Conservation (phyloP, 2,797 vertebrate genomes). For the Lacerta agilis region DNA sequence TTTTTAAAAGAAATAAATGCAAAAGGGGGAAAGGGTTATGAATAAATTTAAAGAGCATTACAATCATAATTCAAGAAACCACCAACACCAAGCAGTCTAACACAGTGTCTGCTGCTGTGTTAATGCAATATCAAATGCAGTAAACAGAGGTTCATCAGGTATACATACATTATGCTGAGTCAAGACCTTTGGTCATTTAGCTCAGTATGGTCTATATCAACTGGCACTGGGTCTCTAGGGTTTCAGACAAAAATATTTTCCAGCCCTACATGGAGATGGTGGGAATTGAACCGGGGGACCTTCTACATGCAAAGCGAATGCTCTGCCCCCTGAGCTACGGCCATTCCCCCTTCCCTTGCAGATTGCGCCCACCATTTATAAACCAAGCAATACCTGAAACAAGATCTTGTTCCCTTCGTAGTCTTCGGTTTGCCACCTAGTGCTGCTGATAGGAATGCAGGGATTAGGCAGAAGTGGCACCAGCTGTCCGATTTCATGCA, state of each 20-base stretch:
- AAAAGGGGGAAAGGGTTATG: background rate
- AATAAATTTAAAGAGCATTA: background rate
- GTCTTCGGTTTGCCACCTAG: constrained; percentile 95
- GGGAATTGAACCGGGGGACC: too few relatives aligned
- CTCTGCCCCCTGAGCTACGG: background rate
- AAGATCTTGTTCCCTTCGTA: constrained; percentile 93
- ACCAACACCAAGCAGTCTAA: background rate
- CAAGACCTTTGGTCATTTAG: too few relatives aligned
- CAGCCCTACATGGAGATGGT: too few relatives aligned
- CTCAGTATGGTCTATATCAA: too few relatives aligned
- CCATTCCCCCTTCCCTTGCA: background rate
- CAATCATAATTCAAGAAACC: background rate
- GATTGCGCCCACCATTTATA: background rate
- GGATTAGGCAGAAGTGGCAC: constrained; percentile 94
- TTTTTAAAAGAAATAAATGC: background rate
- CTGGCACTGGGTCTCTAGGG: too few relatives aligned
- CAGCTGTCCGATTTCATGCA: constrained; percentile 90
- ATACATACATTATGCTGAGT: background rate
- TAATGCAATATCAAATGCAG: background rate
- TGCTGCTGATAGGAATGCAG: constrained; percentile 90
- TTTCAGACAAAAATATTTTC: too few relatives aligned
- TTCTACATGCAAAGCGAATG: background rate
- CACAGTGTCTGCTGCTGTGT: background rate
- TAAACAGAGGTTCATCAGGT: background rate
- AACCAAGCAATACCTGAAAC: constrained; percentile 84